A percentile compares a stretch with the other conserved stretches of the same genome.
Evolutionary conservation across 2,888 invertebrate genomes (phyloP).

Genomic region (Ariolimax columbianus): DNA sequence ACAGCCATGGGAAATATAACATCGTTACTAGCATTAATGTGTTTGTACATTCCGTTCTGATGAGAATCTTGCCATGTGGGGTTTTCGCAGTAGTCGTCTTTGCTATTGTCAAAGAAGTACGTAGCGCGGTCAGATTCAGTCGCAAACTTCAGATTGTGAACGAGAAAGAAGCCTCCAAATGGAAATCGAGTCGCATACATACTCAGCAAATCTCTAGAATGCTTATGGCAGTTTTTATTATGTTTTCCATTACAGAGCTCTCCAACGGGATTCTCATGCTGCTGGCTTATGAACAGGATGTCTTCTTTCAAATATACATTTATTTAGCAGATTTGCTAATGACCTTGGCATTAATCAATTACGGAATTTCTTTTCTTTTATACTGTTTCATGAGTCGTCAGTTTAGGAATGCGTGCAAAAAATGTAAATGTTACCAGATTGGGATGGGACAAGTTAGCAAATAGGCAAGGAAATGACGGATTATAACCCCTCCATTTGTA

Average conservation of each 20-base stretch:
- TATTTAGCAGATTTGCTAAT: conserved; percentile 88
- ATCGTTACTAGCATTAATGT: conserved; percentile 84
- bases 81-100: conserved; percentile 86
- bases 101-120: conserved; percentile 78
- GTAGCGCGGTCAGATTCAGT: conserved; percentile 71
- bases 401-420: conserved; percentile 84
- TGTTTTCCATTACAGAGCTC: conserved; percentile 92
- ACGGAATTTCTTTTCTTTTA: conserved; percentile 94
- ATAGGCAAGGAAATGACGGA: no score
- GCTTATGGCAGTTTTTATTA: conserved; percentile 89
- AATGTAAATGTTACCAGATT: not conserved
- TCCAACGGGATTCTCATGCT: conserved; percentile 88
- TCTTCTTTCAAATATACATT: conserved; percentile 83
- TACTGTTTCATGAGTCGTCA: conserved; percentile 96
- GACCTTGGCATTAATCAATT: conserved; percentile 91
- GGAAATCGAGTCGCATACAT: conserved; percentile 77
- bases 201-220: conserved; percentile 88
- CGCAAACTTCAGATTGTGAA: conserved; percentile 58
- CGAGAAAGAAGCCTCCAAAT: not conserved
- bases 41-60: conserved; percentile 92
- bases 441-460: no score
- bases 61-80: conserved; percentile 93
- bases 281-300: conserved; percentile 87
- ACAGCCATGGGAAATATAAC: conserved; percentile 54
- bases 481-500: no score